Evolutionary conservation across 2,888 invertebrate genomes (phyloP).

Genomic region (Adelphocoris suturalis): DNA sequence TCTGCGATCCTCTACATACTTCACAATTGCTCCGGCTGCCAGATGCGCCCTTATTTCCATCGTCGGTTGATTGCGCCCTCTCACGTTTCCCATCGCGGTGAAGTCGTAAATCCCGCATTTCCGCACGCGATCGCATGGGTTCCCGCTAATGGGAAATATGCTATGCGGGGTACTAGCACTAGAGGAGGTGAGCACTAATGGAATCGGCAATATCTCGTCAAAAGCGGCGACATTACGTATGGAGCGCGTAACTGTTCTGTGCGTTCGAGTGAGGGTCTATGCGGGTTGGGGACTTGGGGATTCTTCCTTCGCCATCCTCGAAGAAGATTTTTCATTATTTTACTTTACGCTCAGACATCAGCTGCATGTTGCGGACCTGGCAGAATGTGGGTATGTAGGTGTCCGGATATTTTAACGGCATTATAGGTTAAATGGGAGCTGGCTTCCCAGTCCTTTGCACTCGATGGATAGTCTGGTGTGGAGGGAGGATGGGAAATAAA

Average conservation of each 20-base stretch:
- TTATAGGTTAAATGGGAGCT: no score
- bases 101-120: conserved; percentile 32
- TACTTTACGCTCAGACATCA: background rate
- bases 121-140: conserved; percentile 23
- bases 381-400: background rate
- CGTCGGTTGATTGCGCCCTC: background rate
- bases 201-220: conserved; percentile 39
- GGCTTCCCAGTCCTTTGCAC: no score
- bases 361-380: background rate
- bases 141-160: conserved; percentile 24
- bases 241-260: background rate
- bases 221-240: background rate
- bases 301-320: background rate
- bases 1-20: background rate
- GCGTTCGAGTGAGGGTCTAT: background rate
- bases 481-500: no score
- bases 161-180: conserved; percentile 24
- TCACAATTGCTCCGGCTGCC: background rate
- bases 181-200: background rate
- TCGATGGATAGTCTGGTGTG: no score
- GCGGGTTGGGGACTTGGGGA: background rate
- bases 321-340: background rate
- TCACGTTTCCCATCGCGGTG: background rate
- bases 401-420: background rate
- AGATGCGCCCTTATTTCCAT: conserved; percentile 13